Base-by-base conservation (phyloP, 2,113 vertebrate genomes). In the Poecile atricapillus region DNA sequence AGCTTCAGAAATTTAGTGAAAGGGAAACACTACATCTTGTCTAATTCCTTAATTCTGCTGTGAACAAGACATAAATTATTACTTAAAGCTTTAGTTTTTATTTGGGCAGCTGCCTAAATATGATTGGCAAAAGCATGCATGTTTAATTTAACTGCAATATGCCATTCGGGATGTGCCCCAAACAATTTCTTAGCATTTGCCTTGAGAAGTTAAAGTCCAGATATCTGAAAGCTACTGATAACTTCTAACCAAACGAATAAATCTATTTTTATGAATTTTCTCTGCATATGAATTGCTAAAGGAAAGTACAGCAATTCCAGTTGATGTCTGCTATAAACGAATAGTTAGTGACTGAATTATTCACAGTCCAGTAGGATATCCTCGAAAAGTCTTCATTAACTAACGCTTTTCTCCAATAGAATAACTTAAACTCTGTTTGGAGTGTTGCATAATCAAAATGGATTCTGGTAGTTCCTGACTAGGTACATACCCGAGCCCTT, bases 211-310 rank as follows among this genome's bases (percentile, higher is more conserved):
- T 10, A 92, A 95, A 93, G 77, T 96, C 55, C 71, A 70, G 33
- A 78, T 93, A 85, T 92, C 90, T 97, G 89, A 87, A 85, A 84
- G 41, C 77, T 94, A 67, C 70, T 69, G 94, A 85, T 97, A 94
- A 94, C 81, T 87, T 94, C 84, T 65, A 92, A 89, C 68, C 90
- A 94, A 77, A 53, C 27, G 84, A 94, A 83, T 50, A 93, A 85
- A 60, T 82, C 47, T 44, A 5, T 44, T 46, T 84, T 90, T 90
- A 33, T 71, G 84, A 77, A 83, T 84, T 89, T 90, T 93, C 79
- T 93, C n/a, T 90, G 88, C 69, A 80, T 91, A 90, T 62, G 60
- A 87, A 28, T 39, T 87, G 68, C 89, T 92, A 47, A 73, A 94
- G 79, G 28, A 92, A 41, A 93, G 74, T 30, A 31, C 43, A 53